Base-by-base conservation (phyloP, 2,797 vertebrate species). In the Ciconia nigra region DNA sequence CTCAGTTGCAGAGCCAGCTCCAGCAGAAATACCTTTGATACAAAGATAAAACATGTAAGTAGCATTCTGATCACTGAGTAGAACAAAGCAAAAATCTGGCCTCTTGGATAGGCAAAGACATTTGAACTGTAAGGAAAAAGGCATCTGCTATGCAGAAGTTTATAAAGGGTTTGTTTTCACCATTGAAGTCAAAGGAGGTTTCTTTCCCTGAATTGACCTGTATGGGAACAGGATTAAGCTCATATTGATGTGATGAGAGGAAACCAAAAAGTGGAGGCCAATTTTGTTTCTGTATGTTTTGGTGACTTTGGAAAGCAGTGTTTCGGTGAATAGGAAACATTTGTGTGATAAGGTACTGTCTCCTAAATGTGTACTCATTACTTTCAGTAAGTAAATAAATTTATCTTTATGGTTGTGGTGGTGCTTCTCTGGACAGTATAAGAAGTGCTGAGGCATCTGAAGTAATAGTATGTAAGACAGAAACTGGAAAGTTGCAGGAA, bases 41-140 rank as follows among this genome's bases (percentile, higher is more conserved):
- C 98, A 94, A 99, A 98, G 90, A 98, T 99, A 96, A 99, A 99
- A 77, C 98, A 99, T 7, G 99, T 99, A 97, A 99, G 99, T 99
- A 90, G 54, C 21, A 29, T 71, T 89, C 44, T 33, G 11, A 33
- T 58, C 70, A 39, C 25, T 21, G n/a, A 55, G n/a, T 42, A 51
- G 46, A 62, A 33, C 13, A 12, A 79, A 46, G 9, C 11, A 59
- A 41, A 54, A 58, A 9, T 22, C 37, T 55, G 10, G 7, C 28
- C 8, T 42, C 42, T 62, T 65, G 19, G 25, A 17, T 16, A 63
- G 62, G 25, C 24, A 58, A 79, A 81, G 26, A 15, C 12, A 69
- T 25, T 70, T 62, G 31, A 78, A 28, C 11, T 42, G 18, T n/a
- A 49, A 57, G 11, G 26, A 18, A 47, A 52, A 81, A 61, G 1